These are phyloP conservation scores for Colaptes auratus DNA, from an alignment of 2,113 vertebrate species.

Conservation along the genomic window DNA sequence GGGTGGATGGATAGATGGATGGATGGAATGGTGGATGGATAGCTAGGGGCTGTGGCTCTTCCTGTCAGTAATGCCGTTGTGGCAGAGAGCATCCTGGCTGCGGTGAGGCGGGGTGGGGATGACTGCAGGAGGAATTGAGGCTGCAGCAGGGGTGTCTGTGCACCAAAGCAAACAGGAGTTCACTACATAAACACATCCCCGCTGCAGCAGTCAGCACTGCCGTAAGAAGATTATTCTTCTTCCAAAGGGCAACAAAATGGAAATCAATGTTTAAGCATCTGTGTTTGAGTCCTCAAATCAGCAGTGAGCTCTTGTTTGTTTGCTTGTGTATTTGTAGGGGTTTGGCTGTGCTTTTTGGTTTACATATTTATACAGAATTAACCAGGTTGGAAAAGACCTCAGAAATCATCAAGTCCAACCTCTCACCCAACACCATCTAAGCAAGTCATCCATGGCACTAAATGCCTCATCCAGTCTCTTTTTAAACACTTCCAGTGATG, in stretches of 20 bases:
- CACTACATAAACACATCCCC: neutral
- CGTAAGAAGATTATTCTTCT: neutral
- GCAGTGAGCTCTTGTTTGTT: neutral
- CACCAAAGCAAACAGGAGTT: neutral
- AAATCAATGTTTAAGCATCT: neutral
- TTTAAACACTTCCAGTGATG: no score
- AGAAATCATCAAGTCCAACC: no score
- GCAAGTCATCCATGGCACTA: no score
- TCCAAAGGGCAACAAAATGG: neutral
- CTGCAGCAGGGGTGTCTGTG: accelerated
- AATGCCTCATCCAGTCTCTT: no score
- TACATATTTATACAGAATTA: no score
- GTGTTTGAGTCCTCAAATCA: neutral
- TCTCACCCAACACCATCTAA: no score
- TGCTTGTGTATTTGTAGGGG: neutral
- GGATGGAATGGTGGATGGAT: no score
- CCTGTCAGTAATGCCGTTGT: accelerated
- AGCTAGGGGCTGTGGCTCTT: neutral
- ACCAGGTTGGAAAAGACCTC: no score
- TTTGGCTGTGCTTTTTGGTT: neutral
- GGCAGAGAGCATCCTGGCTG: neutral
- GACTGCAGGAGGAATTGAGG: neutral
- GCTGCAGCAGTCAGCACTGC: neutral
- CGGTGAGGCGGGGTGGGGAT: neutral
- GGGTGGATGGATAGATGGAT: no score